A percentile compares a stretch with the other conserved stretches of the same genome.
These are phyloP conservation scores for Nannoperca australis DNA, from an alignment of 2,797 vertebrate species.

Conservation along the genomic window DNA sequence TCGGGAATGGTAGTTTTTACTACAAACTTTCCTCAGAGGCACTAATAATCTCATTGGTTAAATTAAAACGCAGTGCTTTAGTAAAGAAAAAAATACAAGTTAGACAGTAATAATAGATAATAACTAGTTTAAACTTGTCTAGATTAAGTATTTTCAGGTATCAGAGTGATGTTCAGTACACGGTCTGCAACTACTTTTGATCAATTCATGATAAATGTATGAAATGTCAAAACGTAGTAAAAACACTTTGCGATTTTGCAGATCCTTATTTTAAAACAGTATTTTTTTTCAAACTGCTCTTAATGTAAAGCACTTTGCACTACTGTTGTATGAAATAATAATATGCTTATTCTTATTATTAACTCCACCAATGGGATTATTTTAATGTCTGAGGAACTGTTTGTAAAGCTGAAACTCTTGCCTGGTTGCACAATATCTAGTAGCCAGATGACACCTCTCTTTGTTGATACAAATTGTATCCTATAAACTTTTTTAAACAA, in stretches of 20 bases:
- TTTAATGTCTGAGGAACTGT: conserved; percentile 35
- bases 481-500: conserved; percentile 83
- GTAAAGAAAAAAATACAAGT: not conserved
- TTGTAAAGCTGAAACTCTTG: conserved; percentile 41
- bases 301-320: conserved; percentile 38
- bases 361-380: conserved; percentile 31
- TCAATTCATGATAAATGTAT: not conserved
- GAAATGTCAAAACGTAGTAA: not conserved
- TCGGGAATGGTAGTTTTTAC: not conserved
- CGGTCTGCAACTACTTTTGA: not conserved
- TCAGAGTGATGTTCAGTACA: not conserved
- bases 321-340: conserved; percentile 21
- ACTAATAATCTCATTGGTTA: conserved; percentile 16
- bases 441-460: conserved; percentile 89
- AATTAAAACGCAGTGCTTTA: conserved; percentile 7
- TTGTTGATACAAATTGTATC: conserved; percentile 99
- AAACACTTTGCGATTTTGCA: not conserved
- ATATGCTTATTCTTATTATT: not conserved
- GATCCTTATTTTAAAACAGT: not conserved
- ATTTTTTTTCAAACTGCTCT: not conserved
- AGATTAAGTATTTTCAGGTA: not conserved
- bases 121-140: not conserved
- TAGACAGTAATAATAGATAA: not conserved
- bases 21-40: conserved; percentile 12
- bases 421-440: conserved; percentile 27